Base-by-base conservation (phyloP, 2,797 vertebrate genomes). In the Capromys pilorides region DNA sequence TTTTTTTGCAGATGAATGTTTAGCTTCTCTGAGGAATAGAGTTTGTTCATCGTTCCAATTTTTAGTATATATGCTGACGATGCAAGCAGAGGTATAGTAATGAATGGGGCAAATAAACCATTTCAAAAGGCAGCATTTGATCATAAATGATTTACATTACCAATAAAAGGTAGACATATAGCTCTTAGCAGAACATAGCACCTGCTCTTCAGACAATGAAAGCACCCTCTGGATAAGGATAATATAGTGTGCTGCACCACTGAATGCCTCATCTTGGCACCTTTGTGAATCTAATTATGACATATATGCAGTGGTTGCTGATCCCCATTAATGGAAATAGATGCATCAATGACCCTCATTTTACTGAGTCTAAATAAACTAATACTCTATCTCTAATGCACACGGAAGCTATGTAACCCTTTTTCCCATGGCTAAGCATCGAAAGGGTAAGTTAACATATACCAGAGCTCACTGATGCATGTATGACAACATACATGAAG, bases 271-370 rank as follows among this genome's bases (percentile, higher is more conserved):
- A 92, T 91, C 86, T 96, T 82, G 61, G n/a, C 96, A 85, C 41
- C 94, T 84, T 59, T 93, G 49, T 81, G 96, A 97, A 94, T 64
- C 93, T 97, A 96, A 96, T 94, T 28, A 94, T 69, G 86, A 95
- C 78, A 93, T 28, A 8, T 9, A 77, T 11, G n/a, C 39, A 96
- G 82, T 73, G 86, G 85, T 21, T 94, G 93, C 86, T 54, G 95
- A 96, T 89, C 73, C 54, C 79, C 39, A 96, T 77, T 95, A 96
- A 94, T 28, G 71, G n/a, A 83, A 95, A 81, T 83, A 67, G 62
- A 94, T 94, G 71, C 79, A 94, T 91, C 94, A 90, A 10, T 16
- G 69, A 94, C 49, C 69, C 73, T 10, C 45, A 79, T 95, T 97
- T 95, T 77, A 94, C 69, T 88, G 33, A 92, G 66, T 41, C 91